phyloP scores from a whole-genome alignment of 2,113 vertebrate genomes.

The Gobio gobio region DNA sequence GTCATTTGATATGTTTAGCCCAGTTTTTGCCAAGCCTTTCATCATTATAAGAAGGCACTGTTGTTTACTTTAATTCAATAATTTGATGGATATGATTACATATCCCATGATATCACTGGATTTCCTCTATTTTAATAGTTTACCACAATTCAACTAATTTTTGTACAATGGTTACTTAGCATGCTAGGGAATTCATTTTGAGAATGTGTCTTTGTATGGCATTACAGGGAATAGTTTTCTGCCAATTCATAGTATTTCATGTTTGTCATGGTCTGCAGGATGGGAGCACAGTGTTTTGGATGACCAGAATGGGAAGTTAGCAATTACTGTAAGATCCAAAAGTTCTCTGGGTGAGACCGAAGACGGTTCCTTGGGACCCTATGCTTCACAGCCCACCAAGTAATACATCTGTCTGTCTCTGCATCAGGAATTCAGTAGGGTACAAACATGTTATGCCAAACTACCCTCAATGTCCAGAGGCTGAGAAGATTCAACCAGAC shows the following conservation, averaged over 20 bases:
- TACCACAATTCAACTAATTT: constrained; percentile 2
- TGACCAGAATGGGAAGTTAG: constrained; percentile 16
- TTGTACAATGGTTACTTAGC: neutral
- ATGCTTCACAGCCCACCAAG: constrained; percentile 27
- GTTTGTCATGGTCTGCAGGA: neutral
- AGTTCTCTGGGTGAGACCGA: neutral
- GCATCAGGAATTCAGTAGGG: neutral
- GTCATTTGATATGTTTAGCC: neutral
- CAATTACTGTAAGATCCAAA: constrained; percentile 7
- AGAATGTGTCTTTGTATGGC: neutral
- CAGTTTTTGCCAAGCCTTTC: neutral
- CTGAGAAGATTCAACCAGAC: constrained; percentile 9
- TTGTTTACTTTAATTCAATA: neutral
- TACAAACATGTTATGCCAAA: constrained; percentile 13
- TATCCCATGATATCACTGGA: neutral
- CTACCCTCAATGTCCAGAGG: constrained; percentile 14
- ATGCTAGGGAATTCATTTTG: neutral
- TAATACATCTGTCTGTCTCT: constrained; percentile 7
- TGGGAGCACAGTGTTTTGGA: neutral
- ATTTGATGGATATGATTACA: constrained; percentile 11
- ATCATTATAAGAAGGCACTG: neutral
- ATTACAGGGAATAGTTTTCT: neutral
- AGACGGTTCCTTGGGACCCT: neutral
- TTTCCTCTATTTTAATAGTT: neutral
- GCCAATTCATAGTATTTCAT: neutral